A percentile compares a stretch with the other conserved stretches of the same genome.
These are phyloP conservation scores for Uria aalge DNA, from an alignment of 2,113 vertebrate genomes.

Conservation along the genomic window DNA sequence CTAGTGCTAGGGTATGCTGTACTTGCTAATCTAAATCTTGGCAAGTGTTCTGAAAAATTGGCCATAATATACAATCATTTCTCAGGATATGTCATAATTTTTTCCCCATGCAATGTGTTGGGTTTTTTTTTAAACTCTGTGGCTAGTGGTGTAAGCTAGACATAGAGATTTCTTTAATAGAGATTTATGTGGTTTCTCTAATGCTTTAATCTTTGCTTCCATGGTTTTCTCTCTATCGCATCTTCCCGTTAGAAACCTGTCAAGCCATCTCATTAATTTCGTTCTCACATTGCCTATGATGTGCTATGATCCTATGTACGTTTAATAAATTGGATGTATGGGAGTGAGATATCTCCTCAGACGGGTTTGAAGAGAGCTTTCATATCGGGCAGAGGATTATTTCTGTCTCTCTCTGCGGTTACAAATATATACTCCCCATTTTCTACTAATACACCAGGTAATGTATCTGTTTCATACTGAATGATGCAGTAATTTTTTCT, in stretches of 20 bases:
- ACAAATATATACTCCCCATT: constrained; percentile 29
- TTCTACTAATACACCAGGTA: constrained; percentile 39
- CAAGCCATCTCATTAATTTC: neutral
- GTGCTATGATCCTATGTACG: neutral
- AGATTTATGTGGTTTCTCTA: neutral
- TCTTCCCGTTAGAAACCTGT: neutral
- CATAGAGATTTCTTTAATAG: neutral
- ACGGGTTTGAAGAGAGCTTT: neutral
- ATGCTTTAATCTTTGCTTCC: neutral
- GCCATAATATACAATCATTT: neutral
- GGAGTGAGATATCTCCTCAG: neutral
- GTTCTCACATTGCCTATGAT: neutral
- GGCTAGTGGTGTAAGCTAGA: neutral
- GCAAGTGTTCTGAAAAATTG: neutral
- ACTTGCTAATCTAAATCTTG: neutral
- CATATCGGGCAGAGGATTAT: neutral
- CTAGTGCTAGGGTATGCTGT: neutral
- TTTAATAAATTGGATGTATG: neutral
- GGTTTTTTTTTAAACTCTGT: neutral
- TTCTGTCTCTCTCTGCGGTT: constrained; percentile 1
- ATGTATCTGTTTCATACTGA: constrained; percentile 23
- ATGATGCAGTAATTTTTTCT: constrained; percentile 39
- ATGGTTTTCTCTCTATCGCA: neutral
- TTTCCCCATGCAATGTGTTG: neutral
- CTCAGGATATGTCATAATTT: neutral